Evolutionary conservation across 2,888 invertebrate genomes (phyloP).

Genomic region (Microchrysa polita): DNA sequence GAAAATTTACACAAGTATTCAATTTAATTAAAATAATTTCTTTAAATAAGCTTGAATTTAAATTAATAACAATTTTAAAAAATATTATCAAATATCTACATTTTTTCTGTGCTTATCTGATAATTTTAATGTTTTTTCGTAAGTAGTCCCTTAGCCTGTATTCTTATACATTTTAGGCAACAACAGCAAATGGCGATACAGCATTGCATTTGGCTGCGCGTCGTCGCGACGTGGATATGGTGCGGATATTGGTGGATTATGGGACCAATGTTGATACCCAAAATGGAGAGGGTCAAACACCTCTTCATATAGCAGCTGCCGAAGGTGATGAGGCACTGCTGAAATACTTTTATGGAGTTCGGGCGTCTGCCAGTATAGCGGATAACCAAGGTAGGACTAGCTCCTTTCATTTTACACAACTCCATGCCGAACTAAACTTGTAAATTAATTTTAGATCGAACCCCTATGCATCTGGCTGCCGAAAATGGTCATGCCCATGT

Average conservation of each 20-base stretch:
- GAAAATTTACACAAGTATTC: too few relatives aligned
- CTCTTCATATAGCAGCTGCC: conserved; percentile 94
- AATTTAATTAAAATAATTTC: too few relatives aligned
- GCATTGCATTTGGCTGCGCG: conserved; percentile 95
- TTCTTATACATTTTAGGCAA: conserved; percentile 67
- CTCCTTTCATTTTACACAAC: too few relatives aligned
- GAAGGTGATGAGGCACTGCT: conserved; percentile 95
- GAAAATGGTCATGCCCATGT: conserved; percentile 96
- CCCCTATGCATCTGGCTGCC: conserved; percentile 97
- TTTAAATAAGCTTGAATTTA: too few relatives aligned
- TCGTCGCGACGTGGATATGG: conserved; percentile 91
- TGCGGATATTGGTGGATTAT: conserved; percentile 89
- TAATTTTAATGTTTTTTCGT: too few relatives aligned
- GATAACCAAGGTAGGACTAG: conserved; percentile 88
- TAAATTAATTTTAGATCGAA: conserved; percentile 76
- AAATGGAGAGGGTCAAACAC: conserved; percentile 94
- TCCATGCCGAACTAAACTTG: not conserved
- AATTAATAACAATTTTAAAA: too few relatives aligned
- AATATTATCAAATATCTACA: too few relatives aligned
- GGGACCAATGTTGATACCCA: conserved; percentile 91
- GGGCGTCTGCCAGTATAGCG: conserved; percentile 92
- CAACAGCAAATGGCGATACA: conserved; percentile 88
- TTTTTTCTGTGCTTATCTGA: too few relatives aligned
- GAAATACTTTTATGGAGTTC: conserved; percentile 93
- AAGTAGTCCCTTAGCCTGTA: too few relatives aligned